phyloP scores from a whole-genome alignment of 2,797 vertebrate genomes.

The Coracias cyanogaster region DNA sequence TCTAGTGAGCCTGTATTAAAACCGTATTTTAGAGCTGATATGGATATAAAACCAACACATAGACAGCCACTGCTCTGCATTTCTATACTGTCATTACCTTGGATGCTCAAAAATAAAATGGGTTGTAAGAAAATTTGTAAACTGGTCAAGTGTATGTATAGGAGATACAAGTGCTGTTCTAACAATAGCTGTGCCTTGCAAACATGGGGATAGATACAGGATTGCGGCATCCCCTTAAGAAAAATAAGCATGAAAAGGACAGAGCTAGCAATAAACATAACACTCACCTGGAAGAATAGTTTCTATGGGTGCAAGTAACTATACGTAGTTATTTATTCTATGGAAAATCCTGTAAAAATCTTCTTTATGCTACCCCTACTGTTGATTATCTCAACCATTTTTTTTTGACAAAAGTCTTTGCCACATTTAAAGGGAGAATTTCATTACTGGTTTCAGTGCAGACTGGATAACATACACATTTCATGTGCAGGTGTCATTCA shows the following conservation, averaged over 20 bases:
- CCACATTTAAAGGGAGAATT: background rate
- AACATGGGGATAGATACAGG: background rate
- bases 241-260: background rate
- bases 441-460: background rate
- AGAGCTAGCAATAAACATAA: background rate
- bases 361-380: background rate
- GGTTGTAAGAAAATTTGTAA: background rate
- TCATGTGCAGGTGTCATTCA: background rate
- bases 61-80: background rate
- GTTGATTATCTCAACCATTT: background rate
- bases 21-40: background rate
- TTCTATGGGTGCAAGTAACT: background rate
- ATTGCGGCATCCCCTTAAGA: background rate
- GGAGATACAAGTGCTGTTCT: background rate
- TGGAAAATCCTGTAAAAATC: background rate
- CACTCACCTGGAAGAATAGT: background rate
- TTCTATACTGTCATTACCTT: background rate
- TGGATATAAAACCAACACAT: background rate
- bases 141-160: background rate
- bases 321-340: background rate
- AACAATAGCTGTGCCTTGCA: background rate
- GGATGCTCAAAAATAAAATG: background rate
- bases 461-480: background rate
- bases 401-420: background rate
- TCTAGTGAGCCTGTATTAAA: background rate